phyloP scores from a whole-genome alignment of 64 coral and sea anemone genomes.

The Porites lutea region DNA sequence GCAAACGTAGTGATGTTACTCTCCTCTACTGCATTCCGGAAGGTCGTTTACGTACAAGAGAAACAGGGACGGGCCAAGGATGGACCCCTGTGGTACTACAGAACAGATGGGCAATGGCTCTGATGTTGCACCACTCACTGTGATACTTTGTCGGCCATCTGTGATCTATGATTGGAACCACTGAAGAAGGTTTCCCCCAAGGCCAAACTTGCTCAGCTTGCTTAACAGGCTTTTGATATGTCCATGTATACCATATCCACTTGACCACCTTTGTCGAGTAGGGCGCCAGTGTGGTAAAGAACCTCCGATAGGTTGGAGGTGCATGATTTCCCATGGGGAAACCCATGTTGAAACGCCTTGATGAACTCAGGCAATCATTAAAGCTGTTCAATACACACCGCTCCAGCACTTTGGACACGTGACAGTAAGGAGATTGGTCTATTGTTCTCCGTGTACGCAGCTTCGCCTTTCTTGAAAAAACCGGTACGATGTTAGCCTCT shows the following conservation, averaged over 20 bases:
- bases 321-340: too few relatives aligned
- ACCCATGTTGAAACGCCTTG: too few relatives aligned
- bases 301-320: not conserved
- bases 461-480: too few relatives aligned
- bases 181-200: slow-evolving; percentile 9
- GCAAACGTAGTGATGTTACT: too few relatives aligned
- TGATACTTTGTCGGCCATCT: slow-evolving; percentile 1
- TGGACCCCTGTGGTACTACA: not conserved
- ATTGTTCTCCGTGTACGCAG: too few relatives aligned
- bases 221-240: slow-evolving; percentile 5
- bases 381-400: too few relatives aligned
- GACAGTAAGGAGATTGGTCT: too few relatives aligned
- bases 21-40: not conserved
- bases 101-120: not conserved
- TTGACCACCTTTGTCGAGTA: slow-evolving; percentile 44
- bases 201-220: not conserved
- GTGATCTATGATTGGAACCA: slow-evolving; percentile 18
- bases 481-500: too few relatives aligned
- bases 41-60: not conserved
- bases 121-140: not conserved
- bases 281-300: slow-evolving; percentile 17
- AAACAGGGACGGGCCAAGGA: too few relatives aligned
- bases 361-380: too few relatives aligned
- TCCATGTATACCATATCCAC: not conserved
- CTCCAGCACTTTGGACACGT: too few relatives aligned